Conservation (phyloP, 2,113 vertebrate species). For the Malurus alboscapulatus region DNA sequence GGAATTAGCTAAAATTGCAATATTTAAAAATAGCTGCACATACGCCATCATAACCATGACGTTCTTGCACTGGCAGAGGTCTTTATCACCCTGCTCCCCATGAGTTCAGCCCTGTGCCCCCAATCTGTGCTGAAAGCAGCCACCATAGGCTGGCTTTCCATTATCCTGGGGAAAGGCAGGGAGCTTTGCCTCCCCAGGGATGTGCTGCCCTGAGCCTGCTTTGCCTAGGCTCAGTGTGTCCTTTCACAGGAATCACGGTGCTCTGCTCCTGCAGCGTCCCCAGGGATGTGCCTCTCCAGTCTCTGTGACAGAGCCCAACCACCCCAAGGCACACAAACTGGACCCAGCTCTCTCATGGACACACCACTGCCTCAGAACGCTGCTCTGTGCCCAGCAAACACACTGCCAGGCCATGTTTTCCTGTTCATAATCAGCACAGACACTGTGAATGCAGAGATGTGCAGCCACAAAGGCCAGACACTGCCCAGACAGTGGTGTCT, state of each 20-base stretch:
- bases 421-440: fast-evolving
- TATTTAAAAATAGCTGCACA: neutral
- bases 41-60: neutral
- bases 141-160: neutral
- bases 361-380: neutral
- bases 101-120: neutral
- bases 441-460: neutral
- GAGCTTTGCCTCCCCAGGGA: neutral
- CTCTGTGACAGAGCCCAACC: neutral
- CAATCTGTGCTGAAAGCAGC: too few species aligned
- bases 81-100: neutral
- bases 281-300: neutral
- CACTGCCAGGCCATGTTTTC: fast-evolving
- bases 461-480: fast-evolving
- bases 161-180: fast-evolving
- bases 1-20: neutral
- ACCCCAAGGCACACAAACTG: neutral
- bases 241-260: neutral
- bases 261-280: neutral
- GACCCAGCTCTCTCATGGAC: fast-evolving
- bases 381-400: neutral
- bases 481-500: too few species aligned
- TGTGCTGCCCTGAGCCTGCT: neutral
- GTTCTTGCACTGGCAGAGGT: neutral
- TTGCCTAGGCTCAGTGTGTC: neutral